Percentiles rank a stretch among this genome's conserved stretches.
phyloP scores from a whole-genome alignment of 2,113 vertebrate genomes.

The Aptenodytes forsteri region DNA sequence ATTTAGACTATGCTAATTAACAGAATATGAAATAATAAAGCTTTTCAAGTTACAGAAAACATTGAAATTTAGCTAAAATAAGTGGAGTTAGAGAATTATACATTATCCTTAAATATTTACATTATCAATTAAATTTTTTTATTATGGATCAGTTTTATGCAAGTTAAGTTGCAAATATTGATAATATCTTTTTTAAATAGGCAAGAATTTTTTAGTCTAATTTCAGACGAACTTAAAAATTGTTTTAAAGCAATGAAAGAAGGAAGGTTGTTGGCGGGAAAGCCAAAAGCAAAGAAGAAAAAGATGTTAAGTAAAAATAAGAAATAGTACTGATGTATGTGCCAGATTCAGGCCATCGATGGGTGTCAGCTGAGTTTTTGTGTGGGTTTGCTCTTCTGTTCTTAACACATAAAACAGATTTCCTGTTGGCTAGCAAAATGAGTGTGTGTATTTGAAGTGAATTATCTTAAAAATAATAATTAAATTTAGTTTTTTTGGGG shows the following conservation, averaged over 20 bases:
- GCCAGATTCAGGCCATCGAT: not conserved
- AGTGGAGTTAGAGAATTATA: not conserved
- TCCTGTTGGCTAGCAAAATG: not conserved
- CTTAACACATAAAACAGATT: not conserved
- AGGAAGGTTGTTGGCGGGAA: not conserved
- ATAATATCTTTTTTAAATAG: not conserved
- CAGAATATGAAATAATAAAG: not conserved
- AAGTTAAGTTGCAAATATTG: not conserved
- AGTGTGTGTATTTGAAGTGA: not conserved
- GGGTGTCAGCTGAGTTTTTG: not conserved
- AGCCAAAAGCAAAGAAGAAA: not conserved
- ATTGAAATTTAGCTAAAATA: not conserved
- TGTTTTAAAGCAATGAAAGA: not conserved
- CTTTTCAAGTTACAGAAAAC: not conserved
- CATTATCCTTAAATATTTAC: not conserved
- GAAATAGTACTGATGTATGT: not conserved
- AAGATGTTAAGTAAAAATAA: not conserved
- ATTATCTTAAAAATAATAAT: not conserved
- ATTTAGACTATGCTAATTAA: not conserved
- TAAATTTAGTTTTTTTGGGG: not conserved
- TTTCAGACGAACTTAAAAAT: not conserved
- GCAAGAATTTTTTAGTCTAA: not conserved
- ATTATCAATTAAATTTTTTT: not conserved
- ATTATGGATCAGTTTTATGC: not conserved
- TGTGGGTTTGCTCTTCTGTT: not conserved